These are phyloP conservation scores for Nothobranchius furzeri DNA, from an alignment of 2,113 vertebrate genomes.

Conservation along the genomic window DNA sequence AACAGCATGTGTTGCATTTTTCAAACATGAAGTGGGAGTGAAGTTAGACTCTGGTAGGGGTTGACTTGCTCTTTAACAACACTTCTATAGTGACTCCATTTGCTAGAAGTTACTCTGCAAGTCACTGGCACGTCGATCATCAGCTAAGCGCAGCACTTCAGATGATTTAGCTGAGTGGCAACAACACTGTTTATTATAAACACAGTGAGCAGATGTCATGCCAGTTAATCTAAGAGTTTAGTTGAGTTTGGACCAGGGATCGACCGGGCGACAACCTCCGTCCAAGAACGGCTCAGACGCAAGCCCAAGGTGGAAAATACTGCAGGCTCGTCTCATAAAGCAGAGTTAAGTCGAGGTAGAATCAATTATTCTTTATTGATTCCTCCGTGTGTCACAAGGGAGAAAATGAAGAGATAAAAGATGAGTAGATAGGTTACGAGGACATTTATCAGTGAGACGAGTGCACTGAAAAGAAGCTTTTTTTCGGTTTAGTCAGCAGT, in stretches of 20 bases:
- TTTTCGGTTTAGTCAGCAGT: slow-evolving; percentile 13
- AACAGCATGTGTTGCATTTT: no score
- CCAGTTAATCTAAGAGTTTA: no score
- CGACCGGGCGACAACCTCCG: neutral
- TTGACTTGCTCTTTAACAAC: no score
- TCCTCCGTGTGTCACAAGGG: slow-evolving; percentile 15
- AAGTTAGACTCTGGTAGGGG: no score
- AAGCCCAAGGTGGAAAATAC: neutral
- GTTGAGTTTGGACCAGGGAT: neutral
- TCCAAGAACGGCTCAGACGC: no score
- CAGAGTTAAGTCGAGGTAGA: slow-evolving; percentile 33
- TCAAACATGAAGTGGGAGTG: no score
- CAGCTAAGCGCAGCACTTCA: slow-evolving; percentile 19
- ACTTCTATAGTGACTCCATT: neutral
- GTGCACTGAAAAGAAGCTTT: neutral
- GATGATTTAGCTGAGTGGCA: slow-evolving; percentile 15
- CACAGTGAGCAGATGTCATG: neutral
- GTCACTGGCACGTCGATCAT: slow-evolving; percentile 23
- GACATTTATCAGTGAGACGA: slow-evolving; percentile 2
- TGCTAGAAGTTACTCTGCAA: no score
- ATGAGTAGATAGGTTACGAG: slow-evolving; percentile 15
- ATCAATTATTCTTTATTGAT: slow-evolving; percentile 48
- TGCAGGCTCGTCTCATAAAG: slow-evolving; percentile 18
- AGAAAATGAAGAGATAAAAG: slow-evolving; percentile 37
- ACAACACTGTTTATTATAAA: slow-evolving; percentile 17